Evolutionary conservation across 2,888 invertebrate genomes (phyloP).

Genomic region (Nycteola revayana): DNA sequence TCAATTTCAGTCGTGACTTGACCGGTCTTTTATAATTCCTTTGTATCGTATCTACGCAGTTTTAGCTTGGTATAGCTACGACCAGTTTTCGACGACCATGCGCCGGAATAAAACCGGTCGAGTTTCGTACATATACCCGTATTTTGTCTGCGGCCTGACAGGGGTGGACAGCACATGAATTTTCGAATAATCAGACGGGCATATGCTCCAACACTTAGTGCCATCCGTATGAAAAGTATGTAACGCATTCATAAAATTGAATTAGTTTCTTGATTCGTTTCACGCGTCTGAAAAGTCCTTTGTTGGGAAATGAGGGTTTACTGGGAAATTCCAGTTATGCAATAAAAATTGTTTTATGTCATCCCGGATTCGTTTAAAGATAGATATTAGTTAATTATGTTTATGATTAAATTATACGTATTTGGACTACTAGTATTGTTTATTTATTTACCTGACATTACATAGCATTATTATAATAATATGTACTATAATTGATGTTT

Average conservation of each 20-base stretch:
- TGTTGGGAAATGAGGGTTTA: too few relatives aligned
- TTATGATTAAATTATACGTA: too few relatives aligned
- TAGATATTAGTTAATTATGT: too few relatives aligned
- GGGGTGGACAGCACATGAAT: constrained; percentile 64
- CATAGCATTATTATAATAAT: too few relatives aligned
- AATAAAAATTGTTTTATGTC: too few relatives aligned
- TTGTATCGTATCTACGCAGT: constrained; percentile 32
- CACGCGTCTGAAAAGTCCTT: neutral
- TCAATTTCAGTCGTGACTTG: constrained; percentile 22
- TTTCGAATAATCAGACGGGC: constrained; percentile 63
- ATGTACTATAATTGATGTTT: too few relatives aligned
- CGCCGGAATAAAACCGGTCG: constrained; percentile 53
- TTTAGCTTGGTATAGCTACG: constrained; percentile 21
- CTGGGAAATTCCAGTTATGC: neutral
- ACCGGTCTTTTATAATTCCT: constrained; percentile 34
- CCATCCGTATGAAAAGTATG: constrained; percentile 9
- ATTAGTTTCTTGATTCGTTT: constrained; percentile 4
- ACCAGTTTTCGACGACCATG: constrained; percentile 30
- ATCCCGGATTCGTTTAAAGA: too few relatives aligned
- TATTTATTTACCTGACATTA: too few relatives aligned
- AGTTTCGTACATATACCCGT: constrained; percentile 50
- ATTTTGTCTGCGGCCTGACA: constrained; percentile 60
- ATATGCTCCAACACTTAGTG: constrained; percentile 17
- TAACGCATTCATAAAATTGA: constrained; percentile 13
- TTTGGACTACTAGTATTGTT: too few relatives aligned